Evolutionary conservation across 2,113 vertebrate genomes (phyloP), one percentile per base, ranked within the genome.

Genomic region (Aspidoscelis tigris): DNA sequence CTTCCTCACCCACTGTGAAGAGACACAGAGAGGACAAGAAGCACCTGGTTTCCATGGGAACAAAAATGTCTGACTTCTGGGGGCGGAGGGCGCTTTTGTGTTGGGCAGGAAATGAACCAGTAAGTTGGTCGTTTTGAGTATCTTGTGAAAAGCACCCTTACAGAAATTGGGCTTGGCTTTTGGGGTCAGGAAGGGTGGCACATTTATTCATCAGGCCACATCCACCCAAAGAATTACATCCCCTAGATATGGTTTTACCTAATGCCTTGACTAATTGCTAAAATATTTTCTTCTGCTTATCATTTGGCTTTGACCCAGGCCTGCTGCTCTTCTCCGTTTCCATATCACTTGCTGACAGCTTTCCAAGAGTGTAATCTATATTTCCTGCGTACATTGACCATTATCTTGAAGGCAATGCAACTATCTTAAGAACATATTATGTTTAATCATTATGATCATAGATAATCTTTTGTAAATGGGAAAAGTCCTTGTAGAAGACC

Each of bases 191-290:
- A 50, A 50, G 8, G 5, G 47, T 33, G 8, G 47, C 47, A 50
- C 5, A 5, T 50, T 50, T 50, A 9, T 50, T 50, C 47, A 33
- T 33, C 33, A 33, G 33, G 33, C 33, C 33, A 33, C 33, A 33
- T 33, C 33, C 33, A 33, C 33, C 33, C 33, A 33, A 33, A 33
- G 33, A 33, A 33, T 1, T 33, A 55, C 68, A 71, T 4, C 47
- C 11, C 50, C 53, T 68, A 4, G 47, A 83, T 24, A 16, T 9
- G 33, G 14, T 68, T 53, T 21, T 39, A 22, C 33, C 18, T 68
- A 83, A 83, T 69, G 65, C 65, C 21, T 18, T 50, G 61, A 43
- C 43, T 70, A 80, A 80, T 70, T 80, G 21, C 82, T 68, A 44
- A 43, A 76, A 83, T 69, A 76, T 76, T 72, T 58, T 39, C 66